phyloP scores from a whole-genome alignment of 2,113 vertebrate species.

The Chitala chitala region DNA sequence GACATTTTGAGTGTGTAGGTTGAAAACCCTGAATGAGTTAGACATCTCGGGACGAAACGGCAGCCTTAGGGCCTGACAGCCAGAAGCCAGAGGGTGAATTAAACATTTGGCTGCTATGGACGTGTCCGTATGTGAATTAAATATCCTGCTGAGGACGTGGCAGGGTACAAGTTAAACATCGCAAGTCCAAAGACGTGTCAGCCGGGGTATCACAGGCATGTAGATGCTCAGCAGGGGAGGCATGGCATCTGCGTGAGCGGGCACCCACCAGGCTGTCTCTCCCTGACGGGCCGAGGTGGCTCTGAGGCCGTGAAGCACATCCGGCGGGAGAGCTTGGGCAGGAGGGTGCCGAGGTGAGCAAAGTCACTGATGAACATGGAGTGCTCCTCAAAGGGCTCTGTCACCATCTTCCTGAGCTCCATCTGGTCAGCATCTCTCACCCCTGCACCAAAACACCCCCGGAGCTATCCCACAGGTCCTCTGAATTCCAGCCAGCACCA shows the following conservation, averaged over 20 bases:
- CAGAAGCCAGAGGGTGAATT: not conserved
- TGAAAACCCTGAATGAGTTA: not conserved
- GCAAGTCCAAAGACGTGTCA: not conserved
- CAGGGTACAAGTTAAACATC: not conserved
- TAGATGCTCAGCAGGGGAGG: too few species aligned
- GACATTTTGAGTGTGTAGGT: not conserved
- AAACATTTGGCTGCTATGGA: not conserved
- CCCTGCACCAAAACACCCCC: conserved; percentile 50
- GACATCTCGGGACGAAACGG: not conserved
- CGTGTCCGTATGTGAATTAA: not conserved
- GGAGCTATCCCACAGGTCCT: too few species aligned
- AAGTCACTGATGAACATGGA: conserved; percentile 59
- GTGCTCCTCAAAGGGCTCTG: conserved; percentile 70
- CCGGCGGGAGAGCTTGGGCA: conserved; percentile 69
- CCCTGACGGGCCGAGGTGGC: conserved; percentile 64
- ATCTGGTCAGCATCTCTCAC: conserved; percentile 60
- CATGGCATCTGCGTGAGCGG: not conserved
- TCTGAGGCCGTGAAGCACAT: conserved; percentile 76
- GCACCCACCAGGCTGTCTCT: conserved; percentile 43
- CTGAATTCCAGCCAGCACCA: too few species aligned
- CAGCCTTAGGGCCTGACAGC: not conserved
- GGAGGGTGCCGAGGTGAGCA: conserved; percentile 54
- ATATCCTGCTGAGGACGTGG: not conserved
- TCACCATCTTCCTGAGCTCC: conserved; percentile 67
- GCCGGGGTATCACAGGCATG: too few species aligned